These are phyloP conservation scores for Carollia perspicillata DNA, from an alignment of 2,113 vertebrate genomes.

Conservation along the genomic window DNA sequence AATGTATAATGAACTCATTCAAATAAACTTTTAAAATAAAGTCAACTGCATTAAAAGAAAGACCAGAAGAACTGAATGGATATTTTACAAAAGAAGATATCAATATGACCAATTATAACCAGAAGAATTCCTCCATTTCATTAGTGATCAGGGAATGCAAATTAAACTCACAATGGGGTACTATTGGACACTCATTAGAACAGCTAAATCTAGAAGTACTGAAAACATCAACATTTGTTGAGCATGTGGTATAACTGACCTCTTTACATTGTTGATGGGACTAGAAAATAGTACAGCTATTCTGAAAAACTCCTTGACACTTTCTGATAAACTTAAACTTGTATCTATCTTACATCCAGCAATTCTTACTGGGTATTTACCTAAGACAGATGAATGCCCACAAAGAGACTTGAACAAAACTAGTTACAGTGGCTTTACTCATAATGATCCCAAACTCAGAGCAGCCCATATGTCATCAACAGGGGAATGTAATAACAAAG, in stretches of 20 bases:
- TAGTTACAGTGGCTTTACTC: not conserved
- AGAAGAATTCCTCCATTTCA: not conserved
- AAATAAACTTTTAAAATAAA: not conserved
- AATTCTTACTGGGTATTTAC: not conserved
- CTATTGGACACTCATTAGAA: not conserved
- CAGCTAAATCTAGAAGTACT: not conserved
- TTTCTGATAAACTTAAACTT: not conserved
- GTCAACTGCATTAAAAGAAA: not conserved
- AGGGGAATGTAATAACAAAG: not conserved
- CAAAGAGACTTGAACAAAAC: not conserved
- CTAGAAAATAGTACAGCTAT: not conserved
- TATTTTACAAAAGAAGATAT: not conserved
- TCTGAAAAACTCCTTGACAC: not conserved
- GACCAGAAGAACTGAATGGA: not conserved
- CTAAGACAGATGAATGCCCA: not conserved
- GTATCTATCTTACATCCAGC: not conserved
- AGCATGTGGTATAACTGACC: not conserved
- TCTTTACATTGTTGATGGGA: not conserved
- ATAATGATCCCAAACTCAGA: not conserved
- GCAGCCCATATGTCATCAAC: not conserved
- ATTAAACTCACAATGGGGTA: not conserved
- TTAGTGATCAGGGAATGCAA: not conserved
- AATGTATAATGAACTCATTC: not conserved
- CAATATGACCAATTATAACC: not conserved
- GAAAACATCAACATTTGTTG: not conserved